Evolutionary conservation across 2,113 vertebrate genomes (phyloP), one percentile per base, ranked within the genome.

Genomic region (Lates calcarifer): DNA sequence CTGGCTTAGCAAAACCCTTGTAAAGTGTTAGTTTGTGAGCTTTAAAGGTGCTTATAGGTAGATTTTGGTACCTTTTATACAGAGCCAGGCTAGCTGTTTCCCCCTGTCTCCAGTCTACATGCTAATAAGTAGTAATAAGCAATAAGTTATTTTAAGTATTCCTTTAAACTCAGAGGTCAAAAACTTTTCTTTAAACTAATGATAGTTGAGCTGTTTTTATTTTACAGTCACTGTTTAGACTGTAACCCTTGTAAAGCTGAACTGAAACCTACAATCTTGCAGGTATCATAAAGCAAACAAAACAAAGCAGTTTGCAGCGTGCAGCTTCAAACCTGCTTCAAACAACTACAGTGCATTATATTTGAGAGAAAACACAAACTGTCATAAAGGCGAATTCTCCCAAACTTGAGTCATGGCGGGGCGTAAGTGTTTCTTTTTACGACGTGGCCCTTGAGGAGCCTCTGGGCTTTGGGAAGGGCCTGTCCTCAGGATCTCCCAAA

Each of bases 381-480:
- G 53, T 84, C 45, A 60, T 79, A 35, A 77, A 64, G 60, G 58
- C n/a, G 47, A 77, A 83, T 28, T 65, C 74, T 91, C 80, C 77
- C 78, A 76, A 79, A 74, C 58, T 66, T 83, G 67, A 86, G 81
- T 89, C 87, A 92, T 81, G 43, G 55, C 3, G 41, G 29, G 83
- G 77, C 37, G 62, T 81, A 79, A 76, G 81, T 79, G 80, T 88
- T 88, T 66, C 47, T 61, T 58, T 87, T 88, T 88, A 88, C 73
- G 63, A 83, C n/a, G 29, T 65, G 60, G 77, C 43, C 84, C 80
- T 67, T 35, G 58, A 82, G 72, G 58, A 71, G 73, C 43, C 56
- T 53, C 15, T 0, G 67, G 47, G 75, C 37, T 79, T 63, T 43
- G 76, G 75, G 61, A 64, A 75, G 63, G 61, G 43, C 57, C 56